A percentile compares a stretch with the other conserved stretches of the same genome.
phyloP scores from a whole-genome alignment of 2,113 vertebrate species.

The Gracilinanus agilis region DNA sequence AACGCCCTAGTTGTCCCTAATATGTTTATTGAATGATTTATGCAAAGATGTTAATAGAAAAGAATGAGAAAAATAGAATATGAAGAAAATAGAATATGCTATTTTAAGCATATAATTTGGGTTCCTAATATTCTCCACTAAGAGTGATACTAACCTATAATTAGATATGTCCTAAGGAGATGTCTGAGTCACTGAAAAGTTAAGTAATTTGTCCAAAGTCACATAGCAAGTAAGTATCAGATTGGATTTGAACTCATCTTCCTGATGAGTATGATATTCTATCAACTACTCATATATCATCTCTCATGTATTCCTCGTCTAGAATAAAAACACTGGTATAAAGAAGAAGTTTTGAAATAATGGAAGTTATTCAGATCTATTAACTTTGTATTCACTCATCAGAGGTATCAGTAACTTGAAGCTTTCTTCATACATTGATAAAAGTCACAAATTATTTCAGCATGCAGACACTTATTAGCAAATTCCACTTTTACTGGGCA shows the following conservation, averaged over 20 bases:
- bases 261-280: neutral
- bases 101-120: neutral
- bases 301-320: neutral
- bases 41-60: neutral
- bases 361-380: neutral
- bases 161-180: neutral
- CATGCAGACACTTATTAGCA: constrained; percentile 37
- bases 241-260: neutral
- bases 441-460: neutral
- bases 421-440: neutral
- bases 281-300: neutral
- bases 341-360: neutral
- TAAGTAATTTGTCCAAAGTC: neutral
- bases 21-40: neutral
- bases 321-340: neutral
- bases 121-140: neutral
- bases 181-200: neutral
- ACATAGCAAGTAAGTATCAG: neutral
- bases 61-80: neutral
- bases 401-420: neutral
- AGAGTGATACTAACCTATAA: neutral
- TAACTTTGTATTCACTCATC: neutral
- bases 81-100: constrained; percentile 14
- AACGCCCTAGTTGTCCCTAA: no score
- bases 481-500: neutral